Base-by-base conservation (phyloP, 2,888 invertebrate genomes). In the Andrena praecox region DNA sequence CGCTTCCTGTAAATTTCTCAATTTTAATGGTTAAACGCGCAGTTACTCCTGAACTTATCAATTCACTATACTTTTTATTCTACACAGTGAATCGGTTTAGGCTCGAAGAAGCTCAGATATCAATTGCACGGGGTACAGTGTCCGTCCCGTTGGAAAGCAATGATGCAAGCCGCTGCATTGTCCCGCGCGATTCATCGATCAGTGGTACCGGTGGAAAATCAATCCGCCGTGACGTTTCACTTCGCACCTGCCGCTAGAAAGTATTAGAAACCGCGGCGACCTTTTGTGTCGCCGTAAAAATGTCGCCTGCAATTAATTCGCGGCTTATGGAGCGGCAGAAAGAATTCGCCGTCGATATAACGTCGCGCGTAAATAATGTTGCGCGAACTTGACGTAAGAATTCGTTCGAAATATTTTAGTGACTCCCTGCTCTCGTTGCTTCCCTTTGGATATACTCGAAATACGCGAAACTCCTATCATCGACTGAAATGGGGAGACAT, bases 161-260 rank as follows among this genome's bases (percentile, higher is more conserved):
- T 31, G 35, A 1, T 2, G 66, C 56, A 60, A 33, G 42, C 20
- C 48, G 20, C 31, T 60, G 70, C 35, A 69, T 72, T 68, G 64
- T 79, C 52, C 31, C 50, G 24, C 16, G 16, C 79, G 52, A 77
- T 33, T 63, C 71, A 72, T 80, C 80, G 82, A 82, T 75, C 75
- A 76, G 33, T 80, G 33, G 16, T 67, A 70, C 54, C n/a, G 35
- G 60, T 68, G 71, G 63, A 62, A 64, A 80, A 80, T 80, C 80
- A 82, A 82, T 82, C 80, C 63, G 66, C 52, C 63, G 62, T 56
- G 67, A 71, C 71, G 75, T 80, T 82, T 80, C 80, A 63, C 82
- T 68, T 72, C 35, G 59, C 82, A 80, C 80, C 82, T 82, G 82
- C 56, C 71, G 75, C 20, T 80, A 75, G 80, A 82, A 82, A 76